Percentiles rank a stretch among this genome's conserved stretches.
Evolutionary conservation across 1,140 invertebrate genomes (phyloP).

Genomic region (Stenopsyche tienmushanensis): DNA sequence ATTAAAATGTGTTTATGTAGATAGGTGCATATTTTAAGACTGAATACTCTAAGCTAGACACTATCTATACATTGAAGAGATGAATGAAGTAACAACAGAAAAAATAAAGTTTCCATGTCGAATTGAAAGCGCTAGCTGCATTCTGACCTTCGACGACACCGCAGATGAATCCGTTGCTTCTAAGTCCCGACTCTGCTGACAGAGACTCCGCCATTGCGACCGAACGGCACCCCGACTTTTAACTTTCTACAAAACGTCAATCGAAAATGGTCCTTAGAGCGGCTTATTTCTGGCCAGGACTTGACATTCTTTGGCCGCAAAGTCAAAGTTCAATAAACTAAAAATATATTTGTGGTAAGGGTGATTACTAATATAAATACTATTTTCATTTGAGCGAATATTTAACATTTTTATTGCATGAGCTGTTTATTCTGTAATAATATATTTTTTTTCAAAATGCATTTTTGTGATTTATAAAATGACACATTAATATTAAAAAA

Average conservation of each 20-base stretch:
- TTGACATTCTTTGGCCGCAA: neutral
- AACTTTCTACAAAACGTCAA: neutral
- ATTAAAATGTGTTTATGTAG: neutral
- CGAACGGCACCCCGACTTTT: neutral
- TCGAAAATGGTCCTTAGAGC: too few species aligned
- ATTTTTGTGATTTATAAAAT: too few species aligned
- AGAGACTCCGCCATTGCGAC: neutral
- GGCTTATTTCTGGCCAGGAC: neutral
- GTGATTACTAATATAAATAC: too few species aligned
- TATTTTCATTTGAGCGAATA: too few species aligned
- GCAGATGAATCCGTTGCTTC: conserved; percentile 74
- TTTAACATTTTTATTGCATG: too few species aligned
- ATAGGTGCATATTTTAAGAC: neutral
- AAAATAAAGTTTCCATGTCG: neutral
- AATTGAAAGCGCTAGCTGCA: neutral
- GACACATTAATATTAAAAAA: too few species aligned
- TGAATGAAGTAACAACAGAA: neutral
- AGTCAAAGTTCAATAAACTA: too few species aligned
- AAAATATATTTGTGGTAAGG: too few species aligned
- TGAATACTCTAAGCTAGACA: neutral
- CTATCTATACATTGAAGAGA: neutral
- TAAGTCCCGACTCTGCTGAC: neutral
- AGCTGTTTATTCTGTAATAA: too few species aligned
- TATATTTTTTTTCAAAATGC: too few species aligned
- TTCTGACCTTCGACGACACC: conserved; percentile 84